Base-by-base conservation (phyloP, 1,140 invertebrate species). In the Drosophila watanabei region DNA sequence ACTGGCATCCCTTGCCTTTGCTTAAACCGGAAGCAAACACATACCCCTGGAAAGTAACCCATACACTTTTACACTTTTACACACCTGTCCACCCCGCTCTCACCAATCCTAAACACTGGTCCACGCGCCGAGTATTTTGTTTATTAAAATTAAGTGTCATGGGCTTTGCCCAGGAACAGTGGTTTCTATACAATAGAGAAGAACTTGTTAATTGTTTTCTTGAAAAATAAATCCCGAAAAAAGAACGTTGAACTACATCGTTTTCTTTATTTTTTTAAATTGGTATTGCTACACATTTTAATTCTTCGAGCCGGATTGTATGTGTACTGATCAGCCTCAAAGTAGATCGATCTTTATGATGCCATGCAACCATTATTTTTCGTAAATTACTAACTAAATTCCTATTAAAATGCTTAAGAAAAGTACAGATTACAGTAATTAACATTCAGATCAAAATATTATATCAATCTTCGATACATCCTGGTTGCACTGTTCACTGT, bases 131-230 rank as follows among this genome's bases (percentile, higher is more conserved):
- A 81, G 82, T 82, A 85, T 90, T 89, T 90, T 85, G 85, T 89
- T 89, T 89, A 89, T 89, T 89, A 89, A 90, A 85, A 89, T 90
- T 82, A 89, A 90, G 86, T 85, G 82, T 76, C 66, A 65, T 58
- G 75, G 81, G 65, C 76, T 66, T 62, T 37, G 65, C 10, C 24
- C 10, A 32, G 1, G 63, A 28, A 88, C 78, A 75, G 68, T 87
- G 81, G 68, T 32, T 59, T 9, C 1, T 0, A n/a, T 28, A 16
- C 16, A 14, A 14, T 13, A 2, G 1, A 5, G 4, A 10, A 7
- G 4, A 2, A 24, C 1, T 24, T 24, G 24, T 24, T 24, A 24
- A 24, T 24, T 24, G 24, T 24, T 24, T 24, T 24, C 24, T 2
- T 24, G 24, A 24, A 24, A 24, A 24, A 24, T 24, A 24, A 24